phyloP scores from a whole-genome alignment of 2,797 vertebrate genomes.

The Galaxias olidus region DNA sequence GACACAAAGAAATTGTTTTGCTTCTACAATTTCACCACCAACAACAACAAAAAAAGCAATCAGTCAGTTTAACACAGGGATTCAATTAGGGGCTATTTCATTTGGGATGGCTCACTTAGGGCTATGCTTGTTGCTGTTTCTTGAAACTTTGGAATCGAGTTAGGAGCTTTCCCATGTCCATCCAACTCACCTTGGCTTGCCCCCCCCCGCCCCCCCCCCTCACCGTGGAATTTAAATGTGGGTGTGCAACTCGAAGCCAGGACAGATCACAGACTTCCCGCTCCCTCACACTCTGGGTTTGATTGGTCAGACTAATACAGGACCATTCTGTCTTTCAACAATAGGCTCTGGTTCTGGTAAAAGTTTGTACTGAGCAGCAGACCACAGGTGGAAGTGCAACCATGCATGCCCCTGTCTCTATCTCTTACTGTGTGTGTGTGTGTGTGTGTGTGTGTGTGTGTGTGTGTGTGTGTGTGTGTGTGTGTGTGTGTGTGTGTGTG shows the following conservation, averaged over 20 bases:
- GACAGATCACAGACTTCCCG: background rate
- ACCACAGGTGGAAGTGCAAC: conserved; percentile 20
- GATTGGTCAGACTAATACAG: conserved; percentile 7
- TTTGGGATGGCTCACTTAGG: background rate
- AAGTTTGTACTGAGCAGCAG: conserved; percentile 24
- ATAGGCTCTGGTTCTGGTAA: conserved; percentile 8
- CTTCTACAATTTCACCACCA: conserved; percentile 11
- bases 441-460: background rate
- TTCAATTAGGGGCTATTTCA: conserved; percentile 23
- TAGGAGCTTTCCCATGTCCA: conserved; percentile 11
- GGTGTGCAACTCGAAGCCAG: background rate
- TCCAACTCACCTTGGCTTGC: background rate
- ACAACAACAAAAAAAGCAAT: background rate
- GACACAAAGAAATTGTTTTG: conserved; percentile 21
- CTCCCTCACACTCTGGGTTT: conserved; percentile 1
- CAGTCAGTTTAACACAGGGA: conserved; percentile 13
- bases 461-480: background rate
- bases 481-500: conserved; percentile 1
- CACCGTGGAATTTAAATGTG: conserved; percentile 1
- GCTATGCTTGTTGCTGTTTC: background rate
- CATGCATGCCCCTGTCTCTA: conserved; percentile 27
- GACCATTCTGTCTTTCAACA: conserved; percentile 11
- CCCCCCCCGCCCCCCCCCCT: background rate
- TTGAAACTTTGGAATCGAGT: conserved; percentile 21
- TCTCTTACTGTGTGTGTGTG: conserved; percentile 31